These are phyloP conservation scores for Episyrphus balteatus DNA, from an alignment of 1,140 invertebrate genomes.

Conservation along the genomic window DNA sequence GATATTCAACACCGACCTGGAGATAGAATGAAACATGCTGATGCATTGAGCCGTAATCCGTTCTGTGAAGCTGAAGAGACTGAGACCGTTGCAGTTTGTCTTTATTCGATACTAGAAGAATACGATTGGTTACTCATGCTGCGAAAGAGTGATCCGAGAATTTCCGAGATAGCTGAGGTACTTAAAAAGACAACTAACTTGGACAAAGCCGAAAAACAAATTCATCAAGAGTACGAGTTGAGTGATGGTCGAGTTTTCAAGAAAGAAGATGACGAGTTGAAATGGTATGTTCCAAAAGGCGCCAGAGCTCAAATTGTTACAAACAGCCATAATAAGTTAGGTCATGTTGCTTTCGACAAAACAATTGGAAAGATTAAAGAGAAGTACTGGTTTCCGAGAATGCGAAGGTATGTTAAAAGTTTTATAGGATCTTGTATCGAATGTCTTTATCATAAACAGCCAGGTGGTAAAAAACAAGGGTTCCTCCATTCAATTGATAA, in stretches of 20 bases:
- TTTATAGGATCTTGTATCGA: background rate
- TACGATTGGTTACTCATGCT: background rate
- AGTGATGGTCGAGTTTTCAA: background rate
- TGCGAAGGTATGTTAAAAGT: background rate
- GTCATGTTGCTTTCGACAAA: background rate
- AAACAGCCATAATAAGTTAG: background rate
- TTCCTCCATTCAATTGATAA: slow-evolving; percentile 12
- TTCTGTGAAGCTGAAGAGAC: background rate
- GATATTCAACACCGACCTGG: slow-evolving; percentile 14
- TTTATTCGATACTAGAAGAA: background rate
- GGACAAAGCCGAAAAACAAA: background rate
- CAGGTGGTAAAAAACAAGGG: slow-evolving; percentile 5
- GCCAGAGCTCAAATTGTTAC: background rate
- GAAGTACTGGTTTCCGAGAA: slow-evolving; percentile 14
- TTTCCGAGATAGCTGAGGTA: background rate
- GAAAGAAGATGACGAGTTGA: background rate
- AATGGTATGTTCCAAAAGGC: background rate
- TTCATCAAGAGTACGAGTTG: background rate
- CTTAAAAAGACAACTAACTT: background rate
- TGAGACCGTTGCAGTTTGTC: background rate
- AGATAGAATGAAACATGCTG: slow-evolving; percentile 19
- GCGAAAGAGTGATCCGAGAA: background rate
- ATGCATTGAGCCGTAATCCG: slow-evolving; percentile 21
- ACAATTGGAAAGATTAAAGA: background rate
- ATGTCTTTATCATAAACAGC: background rate